Evolutionary conservation across 2,797 vertebrate genomes (phyloP).

Genomic region (Sebastes iracundus): DNA sequence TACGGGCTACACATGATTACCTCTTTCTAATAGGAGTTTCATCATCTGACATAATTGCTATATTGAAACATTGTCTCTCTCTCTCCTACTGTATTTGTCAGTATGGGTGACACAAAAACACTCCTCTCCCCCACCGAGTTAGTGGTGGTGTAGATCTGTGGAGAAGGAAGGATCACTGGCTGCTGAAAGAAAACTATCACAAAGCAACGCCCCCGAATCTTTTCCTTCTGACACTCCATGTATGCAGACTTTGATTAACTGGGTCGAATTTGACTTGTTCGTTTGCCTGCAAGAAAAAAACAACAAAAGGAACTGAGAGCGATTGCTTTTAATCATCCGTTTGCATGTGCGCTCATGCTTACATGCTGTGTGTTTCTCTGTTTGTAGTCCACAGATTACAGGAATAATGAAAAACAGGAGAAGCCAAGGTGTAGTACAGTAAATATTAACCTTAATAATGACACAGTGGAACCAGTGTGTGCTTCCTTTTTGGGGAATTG

Average conservation of each 20-base stretch:
- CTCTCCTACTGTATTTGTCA: constrained; percentile 58
- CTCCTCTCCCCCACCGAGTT: constrained; percentile 37
- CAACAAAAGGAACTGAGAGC: constrained; percentile 34
- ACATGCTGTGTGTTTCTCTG: constrained; percentile 16
- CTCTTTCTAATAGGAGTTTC: constrained; percentile 51
- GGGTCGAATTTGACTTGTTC: constrained; percentile 63
- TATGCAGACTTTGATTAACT: constrained; percentile 74
- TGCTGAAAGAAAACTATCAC: constrained; percentile 63
- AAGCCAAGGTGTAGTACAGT: constrained; percentile 49
- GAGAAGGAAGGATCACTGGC: constrained; percentile 47
- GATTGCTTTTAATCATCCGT: constrained; percentile 68
- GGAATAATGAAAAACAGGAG: constrained; percentile 39
- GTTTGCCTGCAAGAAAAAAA: constrained; percentile 47
- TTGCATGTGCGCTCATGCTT: constrained; percentile 33
- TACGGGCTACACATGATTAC: constrained; percentile 45
- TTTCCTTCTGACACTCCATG: constrained; percentile 61
- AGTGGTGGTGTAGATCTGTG: constrained; percentile 39
- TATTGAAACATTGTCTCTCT: constrained; percentile 25
- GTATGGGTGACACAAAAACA: constrained; percentile 42
- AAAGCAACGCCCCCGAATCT: constrained; percentile 66
- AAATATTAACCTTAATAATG: constrained; percentile 71
- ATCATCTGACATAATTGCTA: constrained; percentile 52
- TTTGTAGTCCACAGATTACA: constrained; percentile 40
- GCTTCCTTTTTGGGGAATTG: constrained; percentile 38
- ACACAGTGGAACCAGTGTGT: constrained; percentile 45